Percentiles rank a stretch among this genome's conserved stretches.
Conservation (phyloP, 2,797 vertebrate species). For the Cephalopachus bancanus region DNA sequence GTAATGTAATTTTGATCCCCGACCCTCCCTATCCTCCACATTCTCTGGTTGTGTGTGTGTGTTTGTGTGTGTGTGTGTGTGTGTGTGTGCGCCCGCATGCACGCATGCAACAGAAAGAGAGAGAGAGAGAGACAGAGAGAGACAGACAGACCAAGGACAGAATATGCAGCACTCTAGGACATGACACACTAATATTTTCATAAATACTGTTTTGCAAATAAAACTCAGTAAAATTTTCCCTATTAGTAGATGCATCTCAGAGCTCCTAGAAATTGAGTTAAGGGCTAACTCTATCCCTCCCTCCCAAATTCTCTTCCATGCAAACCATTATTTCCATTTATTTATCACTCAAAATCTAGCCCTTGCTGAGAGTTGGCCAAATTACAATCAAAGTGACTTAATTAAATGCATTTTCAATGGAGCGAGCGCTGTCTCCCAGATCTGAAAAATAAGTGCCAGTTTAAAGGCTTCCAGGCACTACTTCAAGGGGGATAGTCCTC, state of each 20-base stretch:
- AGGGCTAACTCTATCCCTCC: neutral
- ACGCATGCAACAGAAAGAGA: too few relatives aligned
- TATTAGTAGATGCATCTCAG: neutral
- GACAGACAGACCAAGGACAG: neutral
- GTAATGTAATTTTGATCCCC: neutral
- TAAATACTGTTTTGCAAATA: slow-evolving; percentile 16
- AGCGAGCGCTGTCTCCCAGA: neutral
- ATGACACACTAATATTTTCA: neutral
- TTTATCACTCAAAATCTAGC: neutral
- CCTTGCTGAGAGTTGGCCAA: neutral
- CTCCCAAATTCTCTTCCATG: neutral
- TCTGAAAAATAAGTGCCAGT: neutral
- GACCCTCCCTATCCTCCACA: neutral
- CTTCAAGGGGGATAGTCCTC: neutral
- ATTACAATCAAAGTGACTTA: neutral
- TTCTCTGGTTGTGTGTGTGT: neutral
- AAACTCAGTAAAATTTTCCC: neutral
- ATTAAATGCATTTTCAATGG: neutral
- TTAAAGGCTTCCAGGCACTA: neutral
- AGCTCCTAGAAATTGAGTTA: slow-evolving; percentile 23
- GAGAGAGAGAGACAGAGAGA: too few relatives aligned
- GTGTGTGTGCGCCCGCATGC: rapidly evolving
- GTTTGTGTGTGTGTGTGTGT: rapidly evolving
- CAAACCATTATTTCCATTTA: neutral
- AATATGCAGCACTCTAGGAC: neutral